These are phyloP conservation scores for Erynnis tages DNA, from an alignment of 2,888 invertebrate species.

Conservation along the genomic window DNA sequence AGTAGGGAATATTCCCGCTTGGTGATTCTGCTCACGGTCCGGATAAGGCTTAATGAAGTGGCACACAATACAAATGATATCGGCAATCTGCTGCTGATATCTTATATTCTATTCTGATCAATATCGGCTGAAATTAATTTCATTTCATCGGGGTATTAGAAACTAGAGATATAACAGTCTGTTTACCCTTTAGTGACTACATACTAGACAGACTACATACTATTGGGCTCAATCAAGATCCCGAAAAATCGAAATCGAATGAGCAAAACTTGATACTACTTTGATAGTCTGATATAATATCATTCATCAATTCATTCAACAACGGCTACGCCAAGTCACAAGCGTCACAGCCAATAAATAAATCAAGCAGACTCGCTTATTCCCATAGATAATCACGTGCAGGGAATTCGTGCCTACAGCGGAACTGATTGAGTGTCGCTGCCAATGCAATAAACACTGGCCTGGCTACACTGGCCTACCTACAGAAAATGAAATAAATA, in stretches of 20 bases:
- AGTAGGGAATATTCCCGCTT: conserved; percentile 14
- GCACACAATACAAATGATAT: conserved; percentile 23
- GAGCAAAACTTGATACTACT: no score
- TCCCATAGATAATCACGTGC: conserved; percentile 5
- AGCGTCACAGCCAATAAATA: conserved; percentile 1
- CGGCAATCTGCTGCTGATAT: conserved; percentile 23
- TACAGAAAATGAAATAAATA: not conserved
- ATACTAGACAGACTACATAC: no score
- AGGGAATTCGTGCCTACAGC: not conserved
- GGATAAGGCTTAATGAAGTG: conserved; percentile 17
- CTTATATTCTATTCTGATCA: not conserved
- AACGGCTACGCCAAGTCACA: no score
- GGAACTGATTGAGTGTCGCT: conserved; percentile 2
- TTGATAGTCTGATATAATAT: no score
- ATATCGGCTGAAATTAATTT: no score
- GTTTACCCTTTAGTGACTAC: no score
- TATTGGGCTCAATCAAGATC: no score
- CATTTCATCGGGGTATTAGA: no score
- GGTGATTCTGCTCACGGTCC: conserved; percentile 19
- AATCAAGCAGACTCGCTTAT: not conserved
- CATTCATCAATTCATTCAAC: no score
- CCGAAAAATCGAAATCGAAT: no score
- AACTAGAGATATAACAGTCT: no score
- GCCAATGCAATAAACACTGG: not conserved
- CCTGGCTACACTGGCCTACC: not conserved